Percentiles rank a stretch among this genome's conserved stretches.
These are phyloP conservation scores for Flexamia atlantica DNA, from an alignment of 2,888 invertebrate genomes.

Conservation along the genomic window DNA sequence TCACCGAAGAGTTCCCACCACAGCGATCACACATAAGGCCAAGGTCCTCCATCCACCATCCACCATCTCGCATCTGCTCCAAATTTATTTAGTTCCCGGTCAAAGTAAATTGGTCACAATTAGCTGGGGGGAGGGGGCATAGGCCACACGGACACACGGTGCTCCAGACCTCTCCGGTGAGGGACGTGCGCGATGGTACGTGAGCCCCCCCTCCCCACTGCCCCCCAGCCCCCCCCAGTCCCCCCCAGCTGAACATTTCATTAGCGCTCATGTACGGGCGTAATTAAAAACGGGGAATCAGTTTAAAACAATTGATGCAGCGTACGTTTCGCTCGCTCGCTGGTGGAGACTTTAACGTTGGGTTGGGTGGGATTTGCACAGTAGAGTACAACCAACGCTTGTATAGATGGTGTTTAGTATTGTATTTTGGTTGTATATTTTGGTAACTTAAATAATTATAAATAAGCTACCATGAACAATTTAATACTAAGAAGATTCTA, in stretches of 20 bases:
- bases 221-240: not conserved
- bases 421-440: no score
- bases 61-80: slow-evolving; percentile 5
- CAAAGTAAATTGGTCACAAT: slow-evolving; percentile 60
- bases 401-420: no score
- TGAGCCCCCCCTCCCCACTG: not conserved
- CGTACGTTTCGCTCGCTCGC: slow-evolving; percentile 9
- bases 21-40: not conserved
- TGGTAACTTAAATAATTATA: no score
- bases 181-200: not conserved
- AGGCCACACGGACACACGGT: slow-evolving; percentile 24
- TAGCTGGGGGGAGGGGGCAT: slow-evolving; percentile 30
- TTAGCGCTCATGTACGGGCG: slow-evolving; percentile 3
- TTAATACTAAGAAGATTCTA: no score
- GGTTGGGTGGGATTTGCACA: no score
- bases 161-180: slow-evolving; percentile 15
- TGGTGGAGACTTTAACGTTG: no score
- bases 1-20: no score
- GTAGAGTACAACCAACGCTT: no score
- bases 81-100: slow-evolving; percentile 54
- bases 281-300: slow-evolving; percentile 26
- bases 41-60: not conserved
- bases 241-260: not conserved
- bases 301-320: slow-evolving; percentile 24
- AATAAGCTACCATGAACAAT: no score